Evolutionary conservation across 2,888 invertebrate species (phyloP).

Genomic region (Lobophora halterata): DNA sequence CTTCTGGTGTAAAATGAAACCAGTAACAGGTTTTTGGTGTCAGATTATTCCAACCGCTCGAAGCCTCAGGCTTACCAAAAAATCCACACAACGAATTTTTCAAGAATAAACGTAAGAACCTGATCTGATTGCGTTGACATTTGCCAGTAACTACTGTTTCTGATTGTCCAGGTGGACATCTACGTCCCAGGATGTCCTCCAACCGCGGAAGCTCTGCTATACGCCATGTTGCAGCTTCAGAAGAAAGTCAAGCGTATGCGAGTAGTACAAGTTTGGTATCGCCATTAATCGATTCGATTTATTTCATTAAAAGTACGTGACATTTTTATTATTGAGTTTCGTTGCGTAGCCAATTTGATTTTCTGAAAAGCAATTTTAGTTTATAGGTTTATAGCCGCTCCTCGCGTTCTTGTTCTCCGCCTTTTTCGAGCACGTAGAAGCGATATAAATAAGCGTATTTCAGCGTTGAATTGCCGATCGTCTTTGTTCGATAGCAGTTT

Average conservation of each 20-base stretch:
- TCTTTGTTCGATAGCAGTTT: conserved; percentile 15
- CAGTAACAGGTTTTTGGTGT: no score
- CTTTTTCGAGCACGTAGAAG: conserved; percentile 10
- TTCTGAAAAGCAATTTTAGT: conserved; percentile 9
- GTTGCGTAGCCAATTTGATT: neutral
- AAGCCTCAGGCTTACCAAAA: no score
- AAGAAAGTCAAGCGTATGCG: conserved; percentile 92
- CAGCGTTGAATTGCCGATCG: conserved; percentile 12
- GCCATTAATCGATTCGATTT: conserved; percentile 40
- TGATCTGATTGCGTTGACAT: no score
- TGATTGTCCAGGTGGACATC: conserved; percentile 86
- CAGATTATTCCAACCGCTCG: no score
- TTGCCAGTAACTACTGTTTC: no score
- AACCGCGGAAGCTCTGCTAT: conserved; percentile 94
- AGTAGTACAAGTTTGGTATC: conserved; percentile 69
- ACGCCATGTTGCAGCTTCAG: conserved; percentile 91
- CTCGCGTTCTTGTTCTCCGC: conserved; percentile 6
- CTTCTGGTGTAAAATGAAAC: no score
- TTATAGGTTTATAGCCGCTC: no score
- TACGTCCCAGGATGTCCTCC: conserved; percentile 97
- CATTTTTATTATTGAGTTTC: conserved; percentile 4
- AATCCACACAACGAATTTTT: no score
- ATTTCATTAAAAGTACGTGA: conserved; percentile 1
- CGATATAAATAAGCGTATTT: conserved; percentile 18
- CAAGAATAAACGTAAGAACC: no score